These are phyloP conservation scores for Serilophus lunatus DNA, from an alignment of 2,113 vertebrate species.

Conservation along the genomic window DNA sequence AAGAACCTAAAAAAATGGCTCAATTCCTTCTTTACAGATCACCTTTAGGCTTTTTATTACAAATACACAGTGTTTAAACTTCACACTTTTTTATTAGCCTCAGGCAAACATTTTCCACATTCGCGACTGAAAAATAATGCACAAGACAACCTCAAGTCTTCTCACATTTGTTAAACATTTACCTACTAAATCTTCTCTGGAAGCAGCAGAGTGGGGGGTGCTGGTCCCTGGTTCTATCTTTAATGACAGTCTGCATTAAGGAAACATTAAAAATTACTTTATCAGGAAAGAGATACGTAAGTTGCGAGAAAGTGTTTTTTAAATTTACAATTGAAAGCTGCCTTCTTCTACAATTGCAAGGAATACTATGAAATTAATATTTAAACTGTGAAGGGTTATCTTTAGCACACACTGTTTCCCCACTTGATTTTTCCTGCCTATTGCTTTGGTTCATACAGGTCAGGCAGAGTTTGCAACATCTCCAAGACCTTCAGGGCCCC, in stretches of 20 bases:
- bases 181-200: constrained; percentile 94
- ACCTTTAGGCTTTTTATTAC: constrained; percentile 14
- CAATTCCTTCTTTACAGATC: constrained; percentile 2
- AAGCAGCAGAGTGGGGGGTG: constrained; percentile 89
- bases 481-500: neutral
- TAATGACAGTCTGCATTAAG: constrained; percentile 86
- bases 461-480: neutral
- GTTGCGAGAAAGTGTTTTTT: neutral
- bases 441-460: neutral
- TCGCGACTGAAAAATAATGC: constrained; percentile 39
- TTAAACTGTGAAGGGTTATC: neutral
- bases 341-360: neutral
- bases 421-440: neutral
- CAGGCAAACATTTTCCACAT: neutral
- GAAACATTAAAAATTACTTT: constrained; percentile 44
- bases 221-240: constrained; percentile 97
- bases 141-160: neutral
- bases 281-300: neutral
- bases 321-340: neutral
- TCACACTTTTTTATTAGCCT: constrained; percentile 23
- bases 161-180: constrained; percentile 40
- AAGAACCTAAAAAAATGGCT: neutral
- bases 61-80: constrained; percentile 1
- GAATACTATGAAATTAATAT: neutral
- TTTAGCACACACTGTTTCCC: neutral